Conservation (phyloP, 2,888 invertebrate species). For the Dicranocentrus wangi region DNA sequence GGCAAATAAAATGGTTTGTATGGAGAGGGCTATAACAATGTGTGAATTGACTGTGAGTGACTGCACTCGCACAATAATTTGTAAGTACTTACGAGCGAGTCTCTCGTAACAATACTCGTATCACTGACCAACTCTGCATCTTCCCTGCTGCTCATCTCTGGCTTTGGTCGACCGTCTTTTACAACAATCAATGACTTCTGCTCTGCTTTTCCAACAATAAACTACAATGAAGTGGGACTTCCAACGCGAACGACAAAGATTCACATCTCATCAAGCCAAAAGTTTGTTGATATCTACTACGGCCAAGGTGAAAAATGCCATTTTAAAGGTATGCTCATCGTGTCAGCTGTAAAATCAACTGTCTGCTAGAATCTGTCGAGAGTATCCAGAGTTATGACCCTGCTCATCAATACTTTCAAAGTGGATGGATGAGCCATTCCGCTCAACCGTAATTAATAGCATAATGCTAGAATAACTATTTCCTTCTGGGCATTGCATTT, state of each 20-base stretch:
- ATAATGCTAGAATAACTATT: too few species aligned
- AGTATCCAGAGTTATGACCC: background rate
- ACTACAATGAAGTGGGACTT: constrained; percentile 29
- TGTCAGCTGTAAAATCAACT: too few species aligned
- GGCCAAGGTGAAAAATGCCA: constrained; percentile 13
- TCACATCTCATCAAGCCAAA: constrained; percentile 16
- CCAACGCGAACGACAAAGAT: too few species aligned
- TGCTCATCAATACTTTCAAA: background rate
- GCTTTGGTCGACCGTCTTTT: background rate
- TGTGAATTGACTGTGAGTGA: constrained; percentile 57
- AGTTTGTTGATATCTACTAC: too few species aligned
- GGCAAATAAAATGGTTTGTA: constrained; percentile 27
- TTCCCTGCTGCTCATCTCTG: constrained; percentile 14
- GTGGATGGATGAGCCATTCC: background rate
- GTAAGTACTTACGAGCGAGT: constrained; percentile 52
- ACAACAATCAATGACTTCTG: constrained; percentile 48
- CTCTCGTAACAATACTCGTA: constrained; percentile 5
- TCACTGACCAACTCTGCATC: background rate
- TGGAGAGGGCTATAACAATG: constrained; percentile 55
- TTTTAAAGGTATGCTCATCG: too few species aligned
- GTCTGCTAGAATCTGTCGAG: too few species aligned
- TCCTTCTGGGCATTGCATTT: too few species aligned
- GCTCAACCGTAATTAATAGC: background rate
- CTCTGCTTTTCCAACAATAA: constrained; percentile 40
- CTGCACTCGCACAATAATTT: constrained; percentile 41